Base-by-base conservation (phyloP, 2,888 invertebrate species). In the Luperina nickerlii region DNA sequence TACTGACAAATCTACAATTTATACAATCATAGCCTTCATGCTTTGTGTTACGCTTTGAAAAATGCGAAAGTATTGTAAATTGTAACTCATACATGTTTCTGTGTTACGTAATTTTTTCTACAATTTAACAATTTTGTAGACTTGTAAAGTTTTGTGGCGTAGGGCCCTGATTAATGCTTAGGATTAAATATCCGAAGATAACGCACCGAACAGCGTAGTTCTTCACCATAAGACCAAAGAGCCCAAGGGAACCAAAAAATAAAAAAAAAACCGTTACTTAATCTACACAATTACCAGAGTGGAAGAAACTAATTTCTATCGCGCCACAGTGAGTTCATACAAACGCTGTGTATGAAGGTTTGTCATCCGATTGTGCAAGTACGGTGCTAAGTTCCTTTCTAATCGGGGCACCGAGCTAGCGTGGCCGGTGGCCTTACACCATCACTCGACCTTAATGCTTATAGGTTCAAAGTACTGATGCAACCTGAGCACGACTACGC, bases 351-450 rank as follows among this genome's bases (percentile, higher is more conserved):
- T 42, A 75, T 48, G 63, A 83, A 84, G 81, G 74, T 87, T 84
- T 79, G 87, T 81, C 76, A 82, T 79, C 71, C 27, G 45, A 79
- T 87, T 87, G 87, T 73, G 88, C 74, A 87, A 87, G 78, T 79
- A 69, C 73, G 11, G 57, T 62, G 69, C 76, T 76, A 42, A 74
- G 78, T 86, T 87, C 89, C 90, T 81, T 90, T 90, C 90, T 87
- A 87, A 82, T 72, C 57, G 86, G 81, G 68, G 76, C 70, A 78
- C 57, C 76, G 81, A 86, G 75, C 80, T 72, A 72, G 69, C 67
- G 51, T 74, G 78, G 76, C 79, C 65, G 57, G n/a, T 75, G 82
- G 74, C 69, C 84, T 86, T 79, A 86, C 87, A 78, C 72, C 77
- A 81, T 65, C 78, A 69, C 65, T n/a, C 32, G 74, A 76, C 85